Evolutionary conservation across 2,888 invertebrate species (phyloP).

Genomic region (Protodeltote pygarga): DNA sequence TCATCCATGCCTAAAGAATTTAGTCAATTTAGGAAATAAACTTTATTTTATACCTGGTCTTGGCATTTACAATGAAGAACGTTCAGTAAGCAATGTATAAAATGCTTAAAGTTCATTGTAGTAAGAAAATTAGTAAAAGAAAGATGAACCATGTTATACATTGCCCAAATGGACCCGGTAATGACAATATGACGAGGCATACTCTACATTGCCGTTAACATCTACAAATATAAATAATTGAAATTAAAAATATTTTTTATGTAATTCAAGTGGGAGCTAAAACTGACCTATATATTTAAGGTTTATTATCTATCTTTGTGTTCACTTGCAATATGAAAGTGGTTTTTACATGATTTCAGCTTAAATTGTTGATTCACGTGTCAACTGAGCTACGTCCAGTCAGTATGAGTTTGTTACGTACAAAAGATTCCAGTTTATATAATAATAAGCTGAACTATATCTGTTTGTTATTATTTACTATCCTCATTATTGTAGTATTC

Average conservation of each 20-base stretch:
- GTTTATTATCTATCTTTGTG: too few relatives aligned
- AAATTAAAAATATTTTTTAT: background rate
- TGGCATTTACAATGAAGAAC: too few relatives aligned
- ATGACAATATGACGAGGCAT: too few relatives aligned
- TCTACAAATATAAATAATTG: background rate
- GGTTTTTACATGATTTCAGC: slow-evolving; percentile 5
- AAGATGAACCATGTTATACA: too few relatives aligned
- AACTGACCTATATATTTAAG: background rate
- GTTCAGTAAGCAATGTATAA: too few relatives aligned
- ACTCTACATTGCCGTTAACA: too few relatives aligned
- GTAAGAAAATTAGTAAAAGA: too few relatives aligned
- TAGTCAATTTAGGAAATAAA: too few relatives aligned
- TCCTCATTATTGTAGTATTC: slow-evolving; percentile 67
- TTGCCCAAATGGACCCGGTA: too few relatives aligned
- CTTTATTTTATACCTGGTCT: too few relatives aligned
- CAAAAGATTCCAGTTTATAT: slow-evolving; percentile 68
- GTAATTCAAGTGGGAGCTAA: slow-evolving; percentile 8
- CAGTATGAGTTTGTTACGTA: slow-evolving; percentile 56
- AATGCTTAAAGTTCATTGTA: too few relatives aligned
- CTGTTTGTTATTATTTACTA: slow-evolving; percentile 52
- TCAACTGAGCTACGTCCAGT: slow-evolving; percentile 7
- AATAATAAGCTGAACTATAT: slow-evolving; percentile 47
- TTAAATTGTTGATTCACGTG: slow-evolving; percentile 1
- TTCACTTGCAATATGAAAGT: slow-evolving; percentile 7
- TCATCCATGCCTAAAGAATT: too few relatives aligned